Base-by-base conservation (phyloP, 2,113 vertebrate species). In the Crypturellus undulatus region DNA sequence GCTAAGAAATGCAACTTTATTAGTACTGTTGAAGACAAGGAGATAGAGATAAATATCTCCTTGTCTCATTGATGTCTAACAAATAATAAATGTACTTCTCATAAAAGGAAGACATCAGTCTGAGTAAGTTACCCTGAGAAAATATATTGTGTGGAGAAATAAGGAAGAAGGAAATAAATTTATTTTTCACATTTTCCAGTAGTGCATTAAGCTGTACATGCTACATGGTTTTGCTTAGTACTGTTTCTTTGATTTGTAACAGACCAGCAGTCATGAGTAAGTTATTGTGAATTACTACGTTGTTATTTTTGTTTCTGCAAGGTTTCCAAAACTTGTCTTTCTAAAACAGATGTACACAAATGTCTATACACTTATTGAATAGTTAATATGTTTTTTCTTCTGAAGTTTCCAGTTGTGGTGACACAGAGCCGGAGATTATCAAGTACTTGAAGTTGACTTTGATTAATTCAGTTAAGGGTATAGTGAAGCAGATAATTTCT, bases 401-500 rank as follows among this genome's bases (percentile, higher is more conserved):
- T 96, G 73, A 94, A 98, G 97, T 87, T 82, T 97, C 91, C 52
- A 60, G 97, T 28, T 89, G 83, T 71, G 70, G 80, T 18, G 96
- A 89, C 38, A 88, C 76, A 0, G 97, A 98, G 76, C 98, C 97
- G 25, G 97, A 97, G 51, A 91, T 99, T 89, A 96, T 99, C 91
- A 97, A 83, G 84, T 98, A 98, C 96, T 91, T 99, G 84, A 98
- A 98, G 80, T 9, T 95, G 63, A 95, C 97, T 42, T 93, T 99
- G 94, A 98, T 95, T 64, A 98, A 98, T 51, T 98, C 98, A 26
- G 94, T 98, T 87, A 97, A 96, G 87, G 96, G 97, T 83, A 94
- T 98, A 59, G 90, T 99, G 91, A 96, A 96, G 59, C 98, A 99
- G 87, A 95, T 99, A 52, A 97, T 98, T 76, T 98, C 97, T 71